phyloP scores from a whole-genome alignment of 1,140 invertebrate genomes.

The Ceratina japonica region DNA sequence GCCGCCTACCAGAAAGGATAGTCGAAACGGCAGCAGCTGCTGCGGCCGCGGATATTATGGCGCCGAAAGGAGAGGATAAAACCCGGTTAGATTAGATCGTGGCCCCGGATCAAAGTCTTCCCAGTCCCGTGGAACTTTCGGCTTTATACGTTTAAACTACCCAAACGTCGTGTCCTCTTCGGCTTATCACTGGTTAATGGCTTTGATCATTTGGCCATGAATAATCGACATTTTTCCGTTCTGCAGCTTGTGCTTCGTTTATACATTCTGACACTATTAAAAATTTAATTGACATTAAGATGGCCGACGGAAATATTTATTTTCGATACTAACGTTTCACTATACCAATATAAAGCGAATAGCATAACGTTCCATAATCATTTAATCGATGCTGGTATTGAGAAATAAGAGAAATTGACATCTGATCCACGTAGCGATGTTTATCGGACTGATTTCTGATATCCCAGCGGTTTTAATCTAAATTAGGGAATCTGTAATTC shows the following conservation, averaged over 20 bases:
- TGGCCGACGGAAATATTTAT: too few relatives aligned
- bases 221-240: not conserved
- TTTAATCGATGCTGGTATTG: not conserved
- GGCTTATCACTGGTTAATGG: too few relatives aligned
- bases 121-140: slow-evolving; percentile 53
- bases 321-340: too few relatives aligned
- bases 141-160: slow-evolving; percentile 58
- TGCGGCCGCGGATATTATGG: slow-evolving; percentile 69
- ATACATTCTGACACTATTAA: too few relatives aligned
- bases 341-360: too few relatives aligned
- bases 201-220: too few relatives aligned
- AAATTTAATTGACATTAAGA: too few relatives aligned
- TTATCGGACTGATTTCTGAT: not conserved
- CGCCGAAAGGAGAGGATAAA: slow-evolving; percentile 73
- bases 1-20: slow-evolving; percentile 67
- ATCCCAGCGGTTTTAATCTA: not conserved
- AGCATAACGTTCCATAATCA: too few relatives aligned
- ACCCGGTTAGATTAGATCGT: slow-evolving; percentile 70
- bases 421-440: not conserved
- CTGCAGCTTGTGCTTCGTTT: not conserved
- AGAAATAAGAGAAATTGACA: not conserved
- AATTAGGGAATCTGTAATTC: not conserved
- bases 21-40: slow-evolving; percentile 71
- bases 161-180: not conserved
- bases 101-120: slow-evolving; percentile 50